Base-by-base conservation (phyloP, 2,113 vertebrate genomes). In the Chaetodon trifascialis region DNA sequence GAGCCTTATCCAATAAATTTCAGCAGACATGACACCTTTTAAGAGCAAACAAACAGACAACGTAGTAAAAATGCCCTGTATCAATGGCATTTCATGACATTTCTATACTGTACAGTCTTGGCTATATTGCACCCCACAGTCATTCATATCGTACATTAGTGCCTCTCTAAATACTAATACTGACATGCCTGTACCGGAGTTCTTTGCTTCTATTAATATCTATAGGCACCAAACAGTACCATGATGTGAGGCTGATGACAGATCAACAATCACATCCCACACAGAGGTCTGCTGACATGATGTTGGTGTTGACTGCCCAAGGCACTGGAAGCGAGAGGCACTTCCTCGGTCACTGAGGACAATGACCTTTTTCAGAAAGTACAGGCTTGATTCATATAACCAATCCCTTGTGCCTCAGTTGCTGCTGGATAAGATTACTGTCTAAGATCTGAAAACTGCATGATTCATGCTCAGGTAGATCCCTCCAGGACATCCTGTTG, bases 341-440 rank as follows among this genome's bases (percentile, higher is more conserved):
- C 23, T 68, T 59, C 34, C 52, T 49, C 10, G 42, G n/a, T 56
- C 4, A 51, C 44, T 11, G 58, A n/a, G n/a, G 44, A 52, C 49
- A 76, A 59, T 42, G 42, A 56, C 30, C 54, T 63, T 36, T 64
- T 73, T 30, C 25, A 68, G 11, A 58, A 46, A 54, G 16, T 16
- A 16, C 9, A 76, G 34, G 34, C 76, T 59, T 69, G 66, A 79
- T 79, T 86, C 78, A 82, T 71, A 46, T 73, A 3, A 36, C 46
- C 23, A 0, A 3, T 67, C 72, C 14, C 58, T 21, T 63, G 40
- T 42, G 49, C 15, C 56, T 60, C n/a, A 0, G 12, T 4, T 34
- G 38, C 25, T 34, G 34, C 25, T 56, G 25, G 52, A 36, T 64
- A 14, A 42, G 42, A 66, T 67, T 63, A 64, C 25, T 17, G 46